Evolutionary conservation across 2,113 vertebrate genomes (phyloP), one percentile per base, ranked within the genome.

Genomic region (Toxostoma redivivum): DNA sequence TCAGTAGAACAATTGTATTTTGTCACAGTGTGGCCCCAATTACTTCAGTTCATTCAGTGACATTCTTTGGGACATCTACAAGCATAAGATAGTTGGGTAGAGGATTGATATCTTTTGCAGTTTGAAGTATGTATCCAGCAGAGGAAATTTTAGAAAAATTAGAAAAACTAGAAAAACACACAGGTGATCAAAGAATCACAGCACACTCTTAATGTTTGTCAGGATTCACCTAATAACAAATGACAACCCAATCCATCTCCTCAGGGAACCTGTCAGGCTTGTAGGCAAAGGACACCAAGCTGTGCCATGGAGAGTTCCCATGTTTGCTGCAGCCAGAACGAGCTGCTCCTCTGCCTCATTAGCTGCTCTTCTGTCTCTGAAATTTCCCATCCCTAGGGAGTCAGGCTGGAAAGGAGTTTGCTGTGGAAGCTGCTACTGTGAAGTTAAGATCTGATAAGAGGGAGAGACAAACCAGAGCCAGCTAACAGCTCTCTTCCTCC

Each of bases 401-500:
- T 31, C 67, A 83, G 44, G 47, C 44, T 93, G 69, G 44, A 67
- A 57, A 81, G 85, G 93, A 81, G 86, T 60, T 94, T 96, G 71
- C 87, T 2, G 5, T 77, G 66, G 78, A 95, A 92, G 89, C 40
- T 91, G 91, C 90, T 92, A n/a, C 93, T 88, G 71, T 7, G 5
- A 70, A 76, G 27, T 77, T 38, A 11, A 0, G 2, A 92, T 96
- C 95, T 93, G 94, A 93, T 93, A 94, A 96, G 69, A 84, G 48
- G 25, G 15, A 88, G 92, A 95, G 72, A 90, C 64, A 90, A 95
- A 94, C 51, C 92, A 97, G 92, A 95, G 66, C 18, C 6, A 0
- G 42, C 25, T 54, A 76, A 67, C 44, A 95, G 74, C 72, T 88
- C 61, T 69, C 25, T 78, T 56, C 85, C 81, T 95, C 94, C 90